Base-by-base conservation (phyloP, 2,113 vertebrate genomes). In the Petaurus breviceps region DNA sequence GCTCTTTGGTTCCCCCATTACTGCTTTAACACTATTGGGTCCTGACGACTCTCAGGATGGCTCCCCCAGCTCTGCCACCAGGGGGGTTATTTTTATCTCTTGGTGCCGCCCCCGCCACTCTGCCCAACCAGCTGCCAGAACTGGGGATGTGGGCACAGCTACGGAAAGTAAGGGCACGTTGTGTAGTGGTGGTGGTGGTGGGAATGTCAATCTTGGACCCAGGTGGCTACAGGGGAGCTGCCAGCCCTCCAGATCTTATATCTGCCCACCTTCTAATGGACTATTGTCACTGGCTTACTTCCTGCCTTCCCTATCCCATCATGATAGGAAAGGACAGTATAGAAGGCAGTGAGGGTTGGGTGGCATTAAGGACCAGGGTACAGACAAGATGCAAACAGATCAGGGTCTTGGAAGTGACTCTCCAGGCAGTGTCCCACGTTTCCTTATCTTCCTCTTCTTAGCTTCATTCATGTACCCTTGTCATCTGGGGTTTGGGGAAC, bases 51-150 rank as follows among this genome's bases (percentile, higher is more conserved):
- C 93, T 84, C 91, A 92, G 96, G 92, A 97, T 97, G 96, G 97
- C 94, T 97, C 94, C 24, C 91, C 77, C 55, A 96, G 93, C 92
- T 96, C 96, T 97, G 95, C 95, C 94, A 93, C 94, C 93, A 96
- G 90, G 94, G 93, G 97, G 94, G 43, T 52, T 98, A 97, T 98
- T 98, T 98, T 97, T 98, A 97, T 97, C 95, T 95, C 54, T 49
- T 91, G 89, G 91, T 97, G 97, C 97, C 97, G 95, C 97, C 98
- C 97, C 97, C 95, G 95, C 97, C 94, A 53, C 97, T 91, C n/a
- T 97, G 96, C 96, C 98, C 95, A 97, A 95, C 96, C 97, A 97
- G 97, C 97, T 91, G 95, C 93, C 95, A 68, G 92, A 94, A 94
- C 52, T 53, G 49, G 93, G 91, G 90, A 96, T 97, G 97, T 91